Conservation (phyloP, 2,797 vertebrate genomes). For the Acanthurus tractus region DNA sequence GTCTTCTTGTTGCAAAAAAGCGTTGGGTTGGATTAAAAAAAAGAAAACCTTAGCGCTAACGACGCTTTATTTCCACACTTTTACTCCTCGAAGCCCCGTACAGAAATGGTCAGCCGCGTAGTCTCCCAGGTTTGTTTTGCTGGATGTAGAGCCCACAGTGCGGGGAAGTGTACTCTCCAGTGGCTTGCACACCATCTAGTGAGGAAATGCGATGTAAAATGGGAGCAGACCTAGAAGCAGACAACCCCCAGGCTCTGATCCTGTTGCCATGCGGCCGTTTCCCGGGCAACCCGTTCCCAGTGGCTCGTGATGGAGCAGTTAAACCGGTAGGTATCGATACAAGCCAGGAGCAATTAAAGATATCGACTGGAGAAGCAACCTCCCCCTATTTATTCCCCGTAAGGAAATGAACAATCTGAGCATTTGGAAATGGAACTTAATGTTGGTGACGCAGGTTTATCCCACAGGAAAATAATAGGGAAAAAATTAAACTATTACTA, state of each 20-base stretch:
- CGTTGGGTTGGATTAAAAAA: constrained; percentile 35
- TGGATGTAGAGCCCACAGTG: constrained; percentile 81
- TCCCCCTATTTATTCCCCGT: constrained; percentile 56
- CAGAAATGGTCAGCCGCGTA: constrained; percentile 78
- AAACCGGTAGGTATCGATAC: constrained; percentile 83
- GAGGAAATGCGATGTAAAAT: constrained; percentile 92
- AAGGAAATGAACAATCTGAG: constrained; percentile 59
- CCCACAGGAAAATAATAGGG: constrained; percentile 43
- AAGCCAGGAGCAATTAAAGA: constrained; percentile 80
- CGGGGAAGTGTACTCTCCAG: constrained; percentile 88
- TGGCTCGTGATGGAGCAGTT: constrained; percentile 88
- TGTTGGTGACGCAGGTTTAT: constrained; percentile 52
- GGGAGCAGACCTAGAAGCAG: constrained; percentile 90
- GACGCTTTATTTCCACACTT: constrained; percentile 77
- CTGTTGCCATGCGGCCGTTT: constrained; percentile 99
- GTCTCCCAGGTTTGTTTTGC: constrained; percentile 81
- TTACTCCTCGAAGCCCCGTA: constrained; percentile 69
- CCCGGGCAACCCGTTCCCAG: constrained; percentile 96
- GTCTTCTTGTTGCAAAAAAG: constrained; percentile 64
- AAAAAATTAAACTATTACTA: no score
- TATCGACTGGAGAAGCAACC: constrained; percentile 70
- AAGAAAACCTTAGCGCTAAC: constrained; percentile 46
- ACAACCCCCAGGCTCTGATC: constrained; percentile 95
- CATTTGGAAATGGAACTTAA: constrained; percentile 46
- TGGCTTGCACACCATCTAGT: constrained; percentile 95